Percentiles rank a stretch among this genome's conserved stretches.
Conservation (phyloP, 2,888 invertebrate genomes). For the Thecocarcelia acutangulata region DNA sequence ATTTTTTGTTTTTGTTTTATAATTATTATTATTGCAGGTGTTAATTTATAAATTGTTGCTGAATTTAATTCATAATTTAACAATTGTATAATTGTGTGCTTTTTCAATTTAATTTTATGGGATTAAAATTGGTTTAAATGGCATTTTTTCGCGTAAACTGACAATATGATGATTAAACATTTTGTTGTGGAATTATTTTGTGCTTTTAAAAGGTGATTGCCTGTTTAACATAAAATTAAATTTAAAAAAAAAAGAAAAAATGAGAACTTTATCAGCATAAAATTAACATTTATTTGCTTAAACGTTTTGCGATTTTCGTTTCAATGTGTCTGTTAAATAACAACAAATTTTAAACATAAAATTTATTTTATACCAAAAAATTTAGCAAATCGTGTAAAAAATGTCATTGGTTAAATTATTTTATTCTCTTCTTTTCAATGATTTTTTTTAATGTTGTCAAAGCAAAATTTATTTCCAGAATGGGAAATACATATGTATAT, state of each 20-base stretch:
- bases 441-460: not conserved
- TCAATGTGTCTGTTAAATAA: conserved; percentile 34
- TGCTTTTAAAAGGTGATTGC: conserved; percentile 48
- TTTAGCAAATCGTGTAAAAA: conserved; percentile 48
- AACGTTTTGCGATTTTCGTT: conserved; percentile 23
- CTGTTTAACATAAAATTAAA: conserved; percentile 47
- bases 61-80: conserved; percentile 47
- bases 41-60: conserved; percentile 51
- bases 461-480: not conserved
- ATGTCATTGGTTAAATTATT: conserved; percentile 49
- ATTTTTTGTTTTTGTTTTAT: not conserved
- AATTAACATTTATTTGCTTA: conserved; percentile 56
- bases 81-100: conserved; percentile 12
- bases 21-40: conserved; percentile 61
- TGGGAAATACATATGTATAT: not conserved
- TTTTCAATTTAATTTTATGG: conserved; percentile 7
- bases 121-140: conserved; percentile 27
- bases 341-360: conserved; percentile 14
- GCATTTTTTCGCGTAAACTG: conserved; percentile 16
- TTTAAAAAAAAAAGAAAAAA: conserved; percentile 2
- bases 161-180: conserved; percentile 26
- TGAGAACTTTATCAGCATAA: conserved; percentile 56
- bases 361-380: conserved; percentile 12
- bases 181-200: conserved; percentile 17
- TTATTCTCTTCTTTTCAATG: conserved; percentile 40